Evolutionary conservation across 92 coral and sea anemone genomes (phyloP), one percentile per base, ranked within the genome.

Genomic region (Epizoanthus stellaris): DNA sequence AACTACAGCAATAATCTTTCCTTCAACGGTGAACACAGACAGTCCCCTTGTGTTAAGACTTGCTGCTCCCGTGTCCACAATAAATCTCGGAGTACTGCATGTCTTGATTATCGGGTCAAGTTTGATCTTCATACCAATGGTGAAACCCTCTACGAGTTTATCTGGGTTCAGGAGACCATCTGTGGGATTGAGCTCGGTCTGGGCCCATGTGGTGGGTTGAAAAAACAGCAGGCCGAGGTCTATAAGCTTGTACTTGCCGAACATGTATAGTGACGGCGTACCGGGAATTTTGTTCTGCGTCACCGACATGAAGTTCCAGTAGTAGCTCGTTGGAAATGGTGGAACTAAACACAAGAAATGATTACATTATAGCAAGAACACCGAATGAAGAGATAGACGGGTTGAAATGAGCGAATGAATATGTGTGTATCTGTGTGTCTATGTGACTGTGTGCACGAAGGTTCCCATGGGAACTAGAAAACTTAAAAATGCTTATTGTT

Each of bases 261-360:
- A 74, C 76, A 91, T 92, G 21, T 38, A n/a, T 65, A 97, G 77
- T 0, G 93, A 88, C 30, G 98, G 98, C 45, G 64, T 77, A 45
- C 99, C 99, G 11, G 81, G 69, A 13, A 97, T 91, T 77, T 86
- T 87, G 73, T 93, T 92, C 20, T 88, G 36, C 4, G 45, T 57
- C 20, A 91, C 82, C 6, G 95, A 81, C 91, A 97, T 85, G 91
- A 97, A 93, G 67, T 95, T 95, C 99, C 99, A 97, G 88, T 93
- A 94, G 90, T 97, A 97, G 85, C 94, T 95, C 8, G 98, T 87
- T 45, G 95, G 92, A 25, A 94, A 80, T 5, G 94, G 97, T 10
- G 98, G 98, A 6, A 86, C 98, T 94, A 73, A 6, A 67, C 39
- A 52, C 3, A 52, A 52, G 14, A 52, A 52, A 52, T 52, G 14